Evolutionary conservation across 2,113 vertebrate species (phyloP).

Genomic region (Himantopus leucocephalus): DNA sequence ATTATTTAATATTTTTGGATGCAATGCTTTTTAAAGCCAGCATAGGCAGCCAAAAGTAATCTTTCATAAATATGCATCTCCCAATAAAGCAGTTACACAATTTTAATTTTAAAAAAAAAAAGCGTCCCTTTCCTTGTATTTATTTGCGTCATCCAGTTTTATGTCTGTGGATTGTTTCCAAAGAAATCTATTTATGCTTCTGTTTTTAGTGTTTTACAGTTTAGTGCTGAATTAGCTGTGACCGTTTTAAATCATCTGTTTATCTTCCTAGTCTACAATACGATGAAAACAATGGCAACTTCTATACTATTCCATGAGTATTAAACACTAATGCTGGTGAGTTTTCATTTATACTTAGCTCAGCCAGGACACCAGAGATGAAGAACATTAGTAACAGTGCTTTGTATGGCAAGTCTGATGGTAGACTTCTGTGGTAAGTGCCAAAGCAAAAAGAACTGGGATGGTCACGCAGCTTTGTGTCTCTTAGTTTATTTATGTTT

Average conservation of each 20-base stretch:
- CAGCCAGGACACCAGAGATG: neutral
- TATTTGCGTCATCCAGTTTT: neutral
- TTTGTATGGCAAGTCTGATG: neutral
- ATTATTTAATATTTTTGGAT: constrained; percentile 10
- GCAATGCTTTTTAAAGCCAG: neutral
- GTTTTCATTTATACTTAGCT: neutral
- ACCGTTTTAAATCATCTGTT: neutral
- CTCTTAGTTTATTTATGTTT: neutral
- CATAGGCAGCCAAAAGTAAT: neutral
- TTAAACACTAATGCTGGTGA: neutral
- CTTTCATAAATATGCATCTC: neutral
- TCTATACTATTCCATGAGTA: neutral
- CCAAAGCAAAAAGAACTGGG: neutral
- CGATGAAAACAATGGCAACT: neutral
- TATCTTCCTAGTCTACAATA: neutral
- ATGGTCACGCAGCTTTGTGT: neutral
- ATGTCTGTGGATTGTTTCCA: neutral
- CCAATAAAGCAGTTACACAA: neutral
- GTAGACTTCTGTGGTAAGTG: neutral
- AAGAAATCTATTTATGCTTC: neutral
- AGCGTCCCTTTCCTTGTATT: neutral
- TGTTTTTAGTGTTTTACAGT: neutral
- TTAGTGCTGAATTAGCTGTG: neutral
- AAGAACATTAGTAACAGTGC: neutral
- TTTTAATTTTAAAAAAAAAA: neutral